Percentiles rank a stretch among this genome's conserved stretches.
phyloP scores from a whole-genome alignment of 2,113 vertebrate genomes.

The Zosterops hypoxanthus region DNA sequence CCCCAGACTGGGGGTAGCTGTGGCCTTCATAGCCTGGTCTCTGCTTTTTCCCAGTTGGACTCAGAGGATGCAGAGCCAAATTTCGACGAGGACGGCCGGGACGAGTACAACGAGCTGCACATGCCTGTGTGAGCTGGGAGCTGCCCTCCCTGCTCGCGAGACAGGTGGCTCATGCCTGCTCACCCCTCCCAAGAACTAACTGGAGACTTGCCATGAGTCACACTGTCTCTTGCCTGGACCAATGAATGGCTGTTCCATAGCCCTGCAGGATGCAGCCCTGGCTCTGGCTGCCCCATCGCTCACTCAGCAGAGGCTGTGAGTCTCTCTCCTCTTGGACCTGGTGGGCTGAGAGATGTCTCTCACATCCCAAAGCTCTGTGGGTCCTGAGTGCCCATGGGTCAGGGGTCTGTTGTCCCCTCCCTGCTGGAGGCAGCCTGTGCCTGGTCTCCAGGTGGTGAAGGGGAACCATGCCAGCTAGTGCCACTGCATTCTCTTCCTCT shows the following conservation, averaged over 20 bases:
- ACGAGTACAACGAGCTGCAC: slow-evolving; percentile 97
- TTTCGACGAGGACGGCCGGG: slow-evolving; percentile 93
- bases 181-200: neutral
- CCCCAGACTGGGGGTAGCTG: neutral
- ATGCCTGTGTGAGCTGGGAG: slow-evolving; percentile 87
- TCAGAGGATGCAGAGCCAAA: slow-evolving; percentile 92
- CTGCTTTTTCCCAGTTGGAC: slow-evolving; percentile 82
- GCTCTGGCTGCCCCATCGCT: neutral
- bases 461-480: neutral
- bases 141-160: neutral
- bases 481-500: neutral
- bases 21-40: neutral
- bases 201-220: neutral
- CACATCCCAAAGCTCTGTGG: neutral
- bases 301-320: slow-evolving; percentile 28
- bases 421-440: neutral
- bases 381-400: neutral
- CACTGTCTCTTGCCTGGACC: neutral
- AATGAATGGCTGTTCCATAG: slow-evolving; percentile 8
- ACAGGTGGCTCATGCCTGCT: neutral
- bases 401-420: neutral
- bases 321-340: slow-evolving; percentile 42
- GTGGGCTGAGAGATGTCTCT: slow-evolving; percentile 25
- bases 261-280: neutral
- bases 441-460: neutral